These are phyloP conservation scores for Dreissena rostriformis DNA, from an alignment of 1,140 invertebrate genomes.

Conservation along the genomic window DNA sequence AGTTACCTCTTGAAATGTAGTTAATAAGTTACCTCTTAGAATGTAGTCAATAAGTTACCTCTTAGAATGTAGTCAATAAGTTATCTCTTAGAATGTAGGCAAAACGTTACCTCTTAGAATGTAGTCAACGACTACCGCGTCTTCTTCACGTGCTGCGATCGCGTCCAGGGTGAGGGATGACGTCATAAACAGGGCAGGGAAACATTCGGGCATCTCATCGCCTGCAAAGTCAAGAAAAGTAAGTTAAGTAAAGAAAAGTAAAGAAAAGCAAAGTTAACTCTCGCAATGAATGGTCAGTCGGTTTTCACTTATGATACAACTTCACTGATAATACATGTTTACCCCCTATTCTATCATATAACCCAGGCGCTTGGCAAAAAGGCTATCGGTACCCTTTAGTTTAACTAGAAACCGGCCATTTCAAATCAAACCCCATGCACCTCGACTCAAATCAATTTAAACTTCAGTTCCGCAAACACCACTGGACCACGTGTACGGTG, in stretches of 20 bases:
- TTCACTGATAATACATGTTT: not conserved
- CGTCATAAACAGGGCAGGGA: slow-evolving; percentile 68
- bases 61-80: no score
- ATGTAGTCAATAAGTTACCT: no score
- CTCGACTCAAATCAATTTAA: no score
- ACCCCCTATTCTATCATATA: not conserved
- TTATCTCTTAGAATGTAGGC: no score
- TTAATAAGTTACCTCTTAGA: no score
- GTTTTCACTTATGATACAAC: not conserved
- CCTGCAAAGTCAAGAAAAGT: slow-evolving; percentile 34
- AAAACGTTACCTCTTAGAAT: slow-evolving; percentile 74
- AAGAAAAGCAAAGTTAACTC: not conserved
- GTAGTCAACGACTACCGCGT: slow-evolving; percentile 78
- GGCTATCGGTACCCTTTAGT: no score
- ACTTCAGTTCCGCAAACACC: no score
- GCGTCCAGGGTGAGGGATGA: slow-evolving; percentile 76
- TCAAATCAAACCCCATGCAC: no score
- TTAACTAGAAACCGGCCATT: no score
- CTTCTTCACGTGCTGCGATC: slow-evolving; percentile 78
- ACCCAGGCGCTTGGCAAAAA: no score
- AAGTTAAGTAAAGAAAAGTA: not conserved
- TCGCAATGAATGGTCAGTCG: not conserved
- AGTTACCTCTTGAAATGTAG: no score
- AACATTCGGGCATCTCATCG: slow-evolving; percentile 73
- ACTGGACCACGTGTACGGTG: no score